Percentiles rank a stretch among this genome's conserved stretches.
These are phyloP conservation scores for Raja brachyura DNA, from an alignment of 2,113 vertebrate genomes.

Conservation along the genomic window DNA sequence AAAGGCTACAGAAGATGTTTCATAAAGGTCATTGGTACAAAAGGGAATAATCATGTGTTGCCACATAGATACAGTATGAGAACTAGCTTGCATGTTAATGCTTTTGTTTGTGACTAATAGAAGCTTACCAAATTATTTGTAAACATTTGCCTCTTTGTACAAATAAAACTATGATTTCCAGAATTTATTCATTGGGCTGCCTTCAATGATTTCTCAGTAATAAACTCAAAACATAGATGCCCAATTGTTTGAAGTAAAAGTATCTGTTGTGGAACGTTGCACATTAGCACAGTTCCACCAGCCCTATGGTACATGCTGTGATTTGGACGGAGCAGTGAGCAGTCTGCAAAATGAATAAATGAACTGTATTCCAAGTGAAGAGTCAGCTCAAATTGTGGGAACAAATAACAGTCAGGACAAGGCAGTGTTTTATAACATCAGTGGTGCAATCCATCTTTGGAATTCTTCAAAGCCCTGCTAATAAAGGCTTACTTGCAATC, in stretches of 20 bases:
- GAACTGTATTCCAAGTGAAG: constrained; percentile 51
- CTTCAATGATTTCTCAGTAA: constrained; percentile 48
- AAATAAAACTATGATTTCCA: constrained; percentile 48
- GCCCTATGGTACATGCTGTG: constrained; percentile 51
- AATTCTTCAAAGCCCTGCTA: constrained; percentile 51
- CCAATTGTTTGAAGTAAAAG: constrained; percentile 52
- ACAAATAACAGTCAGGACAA: constrained; percentile 54
- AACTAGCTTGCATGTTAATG: constrained; percentile 42
- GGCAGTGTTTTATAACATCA: constrained; percentile 53
- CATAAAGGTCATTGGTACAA: constrained; percentile 44
- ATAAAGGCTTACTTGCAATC: constrained; percentile 50
- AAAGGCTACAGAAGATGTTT: constrained; percentile 43
- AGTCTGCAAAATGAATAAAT: constrained; percentile 48
- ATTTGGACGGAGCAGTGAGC: constrained; percentile 41
- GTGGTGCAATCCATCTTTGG: constrained; percentile 49
- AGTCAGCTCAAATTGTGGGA: constrained; percentile 52
- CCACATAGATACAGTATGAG: constrained; percentile 43
- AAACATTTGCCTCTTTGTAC: constrained; percentile 54
- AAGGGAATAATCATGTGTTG: constrained; percentile 45
- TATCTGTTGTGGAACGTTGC: constrained; percentile 51
- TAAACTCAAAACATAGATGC: constrained; percentile 51
- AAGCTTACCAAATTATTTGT: constrained; percentile 41
- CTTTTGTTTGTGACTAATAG: constrained; percentile 46
- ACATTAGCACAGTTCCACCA: constrained; percentile 53
- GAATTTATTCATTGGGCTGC: constrained; percentile 52